Evolutionary conservation across 2,797 vertebrate genomes (phyloP).

Genomic region (Streptopelia turtur): DNA sequence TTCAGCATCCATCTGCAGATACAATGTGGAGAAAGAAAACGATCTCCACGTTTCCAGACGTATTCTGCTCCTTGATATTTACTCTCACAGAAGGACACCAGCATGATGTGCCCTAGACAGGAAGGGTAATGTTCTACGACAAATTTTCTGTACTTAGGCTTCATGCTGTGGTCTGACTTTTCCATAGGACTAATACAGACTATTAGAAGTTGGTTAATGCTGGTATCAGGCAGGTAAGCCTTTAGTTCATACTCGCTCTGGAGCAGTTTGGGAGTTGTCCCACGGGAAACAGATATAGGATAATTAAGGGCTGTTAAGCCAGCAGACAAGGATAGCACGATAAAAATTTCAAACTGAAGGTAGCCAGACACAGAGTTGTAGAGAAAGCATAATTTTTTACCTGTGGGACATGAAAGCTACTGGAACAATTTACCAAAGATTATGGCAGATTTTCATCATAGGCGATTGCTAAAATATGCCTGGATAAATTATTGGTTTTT

Average conservation of each 20-base stretch:
- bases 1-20: background rate
- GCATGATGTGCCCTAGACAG: constrained; percentile 6
- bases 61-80: background rate
- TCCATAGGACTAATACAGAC: background rate
- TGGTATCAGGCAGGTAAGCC: background rate
- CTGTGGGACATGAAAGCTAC: background rate
- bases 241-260: background rate
- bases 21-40: background rate
- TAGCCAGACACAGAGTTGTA: background rate
- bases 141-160: constrained; percentile 15
- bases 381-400: background rate
- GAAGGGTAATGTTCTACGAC: constrained; percentile 12
- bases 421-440: background rate
- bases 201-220: background rate
- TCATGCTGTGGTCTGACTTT: background rate
- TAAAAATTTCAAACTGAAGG: background rate
- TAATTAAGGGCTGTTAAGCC: constrained; percentile 3
- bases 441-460: background rate
- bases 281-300: background rate
- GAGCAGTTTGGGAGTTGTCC: background rate
- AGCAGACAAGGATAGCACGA: background rate
- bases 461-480: background rate
- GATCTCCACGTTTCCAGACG: background rate
- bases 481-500: background rate
- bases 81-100: constrained; percentile 23